Evolutionary conservation across 2,797 vertebrate species (phyloP), one percentile per base, ranked within the genome.

Genomic region (Otolemur crassicaudatus): DNA sequence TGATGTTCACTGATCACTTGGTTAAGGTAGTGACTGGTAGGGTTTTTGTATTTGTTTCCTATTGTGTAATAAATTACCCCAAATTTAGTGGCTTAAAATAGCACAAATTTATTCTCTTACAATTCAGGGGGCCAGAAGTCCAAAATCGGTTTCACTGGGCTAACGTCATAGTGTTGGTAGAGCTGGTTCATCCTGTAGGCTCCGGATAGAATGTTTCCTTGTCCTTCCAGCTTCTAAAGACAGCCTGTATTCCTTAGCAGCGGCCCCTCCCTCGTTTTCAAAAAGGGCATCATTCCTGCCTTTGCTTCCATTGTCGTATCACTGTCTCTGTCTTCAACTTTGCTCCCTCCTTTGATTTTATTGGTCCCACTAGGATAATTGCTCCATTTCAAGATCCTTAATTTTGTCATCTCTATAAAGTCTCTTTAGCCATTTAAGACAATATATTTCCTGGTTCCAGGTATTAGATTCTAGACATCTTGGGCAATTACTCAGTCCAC

Each of bases 11-110:
- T 37, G 65, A 73, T 90, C 72, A 82, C 31, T 40, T 87, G 82
- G 90, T 92, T 90, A 80, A 87, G 53, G 65, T 80, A 58, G 63
- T 83, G 22, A 49, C 69, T 92, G 31, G 53, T 43, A 80, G 49
- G 27, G 81, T 91, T 91, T 93, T 19, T 94, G 4, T 92, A 56
- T 70, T 94, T 67, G 61, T 81, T 94, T 94, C 40, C 40, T 82
- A 3, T 72, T 90, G 67, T 90, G 12, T 94, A 92, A 88, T 37
- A 85, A 25, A 43, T 75, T 76, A 56, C 76, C 63, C 87, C 22
- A 72, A 79, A 67, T 40, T 80, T 37, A 77, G 56, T 85, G 60
- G 12, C 46, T 94, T 94, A 67, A 76, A 86, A 79, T 13, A 70
- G 46, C 46, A 79, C 16, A 87, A 0, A 86, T 67, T 82, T 93